Conservation (phyloP, 2,797 vertebrate species). For the Emys orbicularis region DNA sequence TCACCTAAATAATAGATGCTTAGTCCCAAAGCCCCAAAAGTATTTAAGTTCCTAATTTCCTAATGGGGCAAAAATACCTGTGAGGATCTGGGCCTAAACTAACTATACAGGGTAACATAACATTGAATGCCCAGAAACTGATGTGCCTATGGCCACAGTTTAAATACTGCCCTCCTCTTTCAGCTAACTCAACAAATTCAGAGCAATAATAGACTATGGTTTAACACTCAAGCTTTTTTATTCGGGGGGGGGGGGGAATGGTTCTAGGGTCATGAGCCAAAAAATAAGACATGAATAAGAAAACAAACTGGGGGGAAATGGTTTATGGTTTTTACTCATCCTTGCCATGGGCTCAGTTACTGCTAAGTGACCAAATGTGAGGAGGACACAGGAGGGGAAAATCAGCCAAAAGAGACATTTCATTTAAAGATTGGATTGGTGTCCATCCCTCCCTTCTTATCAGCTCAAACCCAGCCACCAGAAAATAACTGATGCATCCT, state of each 20-base stretch:
- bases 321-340: not conserved
- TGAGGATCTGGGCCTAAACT: not conserved
- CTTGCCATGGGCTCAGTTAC: not conserved
- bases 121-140: not conserved
- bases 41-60: not conserved
- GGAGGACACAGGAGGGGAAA: accelerated
- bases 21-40: not conserved
- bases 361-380: not conserved
- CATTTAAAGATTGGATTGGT: not conserved
- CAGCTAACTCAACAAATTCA: not conserved
- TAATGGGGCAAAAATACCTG: not conserved
- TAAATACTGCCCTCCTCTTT: not conserved
- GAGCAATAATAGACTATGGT: not conserved
- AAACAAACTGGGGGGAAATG: not conserved
- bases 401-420: not conserved
- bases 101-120: not conserved
- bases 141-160: not conserved
- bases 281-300: not conserved
- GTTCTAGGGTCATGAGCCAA: not conserved
- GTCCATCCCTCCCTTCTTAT: not conserved
- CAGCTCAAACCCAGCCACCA: not conserved
- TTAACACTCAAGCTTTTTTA: not conserved
- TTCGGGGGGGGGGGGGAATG: not conserved
- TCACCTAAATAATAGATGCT: not conserved
- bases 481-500: not conserved